Evolutionary conservation across 2,113 vertebrate species (phyloP), one percentile per base, ranked within the genome.

Genomic region (Xiphias gladius): DNA sequence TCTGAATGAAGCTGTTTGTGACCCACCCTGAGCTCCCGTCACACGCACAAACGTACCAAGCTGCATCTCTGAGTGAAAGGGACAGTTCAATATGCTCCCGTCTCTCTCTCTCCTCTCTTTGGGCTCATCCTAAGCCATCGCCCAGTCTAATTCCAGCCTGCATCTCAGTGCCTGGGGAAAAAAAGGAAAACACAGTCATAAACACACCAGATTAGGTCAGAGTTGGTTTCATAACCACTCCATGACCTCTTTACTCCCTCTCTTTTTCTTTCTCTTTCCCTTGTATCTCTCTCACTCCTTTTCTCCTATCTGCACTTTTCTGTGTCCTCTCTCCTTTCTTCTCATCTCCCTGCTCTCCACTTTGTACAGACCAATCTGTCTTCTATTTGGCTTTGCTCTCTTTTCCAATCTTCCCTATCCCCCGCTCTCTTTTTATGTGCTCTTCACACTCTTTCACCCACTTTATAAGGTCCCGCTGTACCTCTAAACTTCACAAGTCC

Each of bases 191-290:
- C 65, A 73, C 59, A 66, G 78, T 80, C 89, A 89, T 92, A 91
- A 94, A 94, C 89, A 93, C 39, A 68, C 76, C 87, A 92, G 91
- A 93, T 94, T 94, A 93, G 93, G 91, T 93, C 91, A 93, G 74
- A 87, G 90, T 82, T 90, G 83, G 89, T 94, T 94, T 94, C 86
- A 88, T 91, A 93, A 94, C 90, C 89, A 90, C 84, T 88, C 71
- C 59, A 75, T 93, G 91, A 93, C 93, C 92, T 92, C 91, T 89
- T 92, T 91, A 84, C 87, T 78, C 68, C 80, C 76, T 72, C 74
- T 67, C 62, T 71, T 37, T 76, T 52, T 66, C 64, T 81, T 54
- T 80, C 57, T 68, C 73, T 78, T 67, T 79, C 24, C 19, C 80
- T 76, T 72, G 35, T 65, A 48, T 71, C 17, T 66, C 57, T 68